These are phyloP conservation scores for Drosophila bunnanda DNA, from an alignment of 2,888 invertebrate species.

Conservation along the genomic window DNA sequence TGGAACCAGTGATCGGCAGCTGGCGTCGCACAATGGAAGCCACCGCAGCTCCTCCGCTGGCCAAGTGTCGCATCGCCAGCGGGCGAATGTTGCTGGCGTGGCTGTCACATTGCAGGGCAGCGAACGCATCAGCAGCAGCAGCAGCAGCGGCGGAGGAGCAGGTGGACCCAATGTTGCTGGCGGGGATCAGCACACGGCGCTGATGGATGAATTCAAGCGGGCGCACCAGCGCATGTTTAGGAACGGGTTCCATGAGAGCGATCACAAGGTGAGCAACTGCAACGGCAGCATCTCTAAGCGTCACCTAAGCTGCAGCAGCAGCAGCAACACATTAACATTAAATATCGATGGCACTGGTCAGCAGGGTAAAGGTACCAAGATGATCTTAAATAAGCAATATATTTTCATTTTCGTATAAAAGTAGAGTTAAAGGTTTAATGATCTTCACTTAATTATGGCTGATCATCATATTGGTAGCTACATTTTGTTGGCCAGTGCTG, in stretches of 20 bases:
- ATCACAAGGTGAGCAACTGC: constrained; percentile 78
- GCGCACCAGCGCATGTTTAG: constrained; percentile 95
- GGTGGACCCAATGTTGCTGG: constrained; percentile 62
- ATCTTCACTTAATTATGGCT: not conserved
- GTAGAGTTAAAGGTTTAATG: not conserved
- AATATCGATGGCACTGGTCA: constrained; percentile 5
- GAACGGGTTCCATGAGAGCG: constrained; percentile 84
- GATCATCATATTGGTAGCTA: not conserved
- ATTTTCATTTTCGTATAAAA: not conserved
- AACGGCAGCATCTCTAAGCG: constrained; percentile 1
- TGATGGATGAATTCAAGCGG: constrained; percentile 95
- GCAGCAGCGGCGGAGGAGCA: constrained; percentile 16
- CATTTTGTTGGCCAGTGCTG: not conserved
- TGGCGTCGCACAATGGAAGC: constrained; percentile 49
- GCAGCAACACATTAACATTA: constrained; percentile 1
- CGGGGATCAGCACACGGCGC: constrained; percentile 88
- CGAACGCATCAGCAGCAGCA: constrained; percentile 86
- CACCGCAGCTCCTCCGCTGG: constrained; percentile 44
- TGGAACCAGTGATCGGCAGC: constrained; percentile 32
- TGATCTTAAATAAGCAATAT: not conserved
- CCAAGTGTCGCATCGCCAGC: constrained; percentile 72
- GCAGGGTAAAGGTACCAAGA: not conserved
- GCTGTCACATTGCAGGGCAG: constrained; percentile 49
- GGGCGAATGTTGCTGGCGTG: constrained; percentile 44
- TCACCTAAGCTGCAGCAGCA: constrained; percentile 8